A percentile compares a stretch with the other conserved stretches of the same genome.
Conservation (phyloP, 2,113 vertebrate species). For the Progne subis region DNA sequence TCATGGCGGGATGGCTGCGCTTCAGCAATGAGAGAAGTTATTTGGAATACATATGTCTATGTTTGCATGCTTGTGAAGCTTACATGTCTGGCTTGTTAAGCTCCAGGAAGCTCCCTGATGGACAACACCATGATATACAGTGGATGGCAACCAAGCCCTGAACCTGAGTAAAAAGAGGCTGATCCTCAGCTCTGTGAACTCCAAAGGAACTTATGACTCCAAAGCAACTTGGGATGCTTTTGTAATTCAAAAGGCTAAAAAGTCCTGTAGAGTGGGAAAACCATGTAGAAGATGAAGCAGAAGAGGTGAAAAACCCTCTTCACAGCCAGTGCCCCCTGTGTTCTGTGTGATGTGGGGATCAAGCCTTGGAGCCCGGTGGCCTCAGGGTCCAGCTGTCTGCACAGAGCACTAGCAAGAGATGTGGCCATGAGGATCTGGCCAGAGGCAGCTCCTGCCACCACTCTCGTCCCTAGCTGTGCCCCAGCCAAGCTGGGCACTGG, state of each 20-base stretch:
- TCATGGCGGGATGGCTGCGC: conserved; percentile 15
- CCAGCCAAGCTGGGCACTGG: background rate
- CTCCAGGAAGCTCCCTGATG: conserved; percentile 20
- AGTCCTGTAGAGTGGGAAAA: background rate
- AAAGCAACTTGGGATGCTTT: background rate
- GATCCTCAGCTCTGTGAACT: background rate
- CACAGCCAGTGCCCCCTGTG: accelerated
- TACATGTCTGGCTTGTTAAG: conserved; percentile 3
- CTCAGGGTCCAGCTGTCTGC: background rate
- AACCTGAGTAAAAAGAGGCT: background rate
- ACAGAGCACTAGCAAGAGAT: background rate
- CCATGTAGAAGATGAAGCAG: background rate
- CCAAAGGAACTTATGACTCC: background rate
- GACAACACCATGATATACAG: background rate
- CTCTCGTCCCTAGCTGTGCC: accelerated
- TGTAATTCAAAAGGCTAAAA: background rate
- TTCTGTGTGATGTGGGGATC: accelerated
- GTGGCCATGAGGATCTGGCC: accelerated
- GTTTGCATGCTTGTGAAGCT: conserved; percentile 29
- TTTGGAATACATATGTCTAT: conserved; percentile 41
- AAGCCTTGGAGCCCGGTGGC: background rate
- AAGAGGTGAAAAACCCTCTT: background rate
- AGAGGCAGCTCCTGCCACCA: background rate
- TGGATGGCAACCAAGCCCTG: background rate
- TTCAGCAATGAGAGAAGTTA: conserved; percentile 58